Conservation (phyloP, 2,113 vertebrate species). For the Indicator indicator region DNA sequence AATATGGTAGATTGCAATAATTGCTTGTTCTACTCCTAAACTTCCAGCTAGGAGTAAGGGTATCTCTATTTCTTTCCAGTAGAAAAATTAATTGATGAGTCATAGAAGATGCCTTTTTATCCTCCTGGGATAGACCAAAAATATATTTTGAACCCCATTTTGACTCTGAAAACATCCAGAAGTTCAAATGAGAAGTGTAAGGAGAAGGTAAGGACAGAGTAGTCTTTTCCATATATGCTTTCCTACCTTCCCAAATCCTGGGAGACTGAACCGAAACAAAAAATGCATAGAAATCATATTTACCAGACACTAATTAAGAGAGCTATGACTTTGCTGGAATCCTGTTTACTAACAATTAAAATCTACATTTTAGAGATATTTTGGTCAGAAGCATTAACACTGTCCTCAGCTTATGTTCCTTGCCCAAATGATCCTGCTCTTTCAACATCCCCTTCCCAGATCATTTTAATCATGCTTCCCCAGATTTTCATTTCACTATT, state of each 20-base stretch:
- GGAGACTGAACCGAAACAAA: background rate
- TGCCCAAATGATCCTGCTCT: background rate
- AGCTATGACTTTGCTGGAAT: background rate
- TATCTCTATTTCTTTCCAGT: background rate
- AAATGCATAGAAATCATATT: background rate
- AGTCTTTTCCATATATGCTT: accelerated
- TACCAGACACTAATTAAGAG: background rate
- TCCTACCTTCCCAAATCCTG: background rate
- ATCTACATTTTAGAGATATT: background rate
- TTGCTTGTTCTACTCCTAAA: background rate
- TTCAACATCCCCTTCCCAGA: background rate
- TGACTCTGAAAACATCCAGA: background rate
- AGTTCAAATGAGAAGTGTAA: background rate
- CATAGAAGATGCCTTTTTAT: background rate
- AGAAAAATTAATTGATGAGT: background rate
- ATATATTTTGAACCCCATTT: background rate
- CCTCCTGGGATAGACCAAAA: background rate
- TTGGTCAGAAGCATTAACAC: background rate
- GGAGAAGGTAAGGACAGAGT: background rate
- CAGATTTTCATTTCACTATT: background rate
- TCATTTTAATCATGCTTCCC: background rate
- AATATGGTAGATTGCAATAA: background rate
- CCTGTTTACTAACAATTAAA: background rate
- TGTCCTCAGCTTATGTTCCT: background rate
- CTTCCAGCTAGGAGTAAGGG: background rate